Conservation (phyloP, 2,888 invertebrate genomes). For the Caenorhabditis sp. region DNA sequence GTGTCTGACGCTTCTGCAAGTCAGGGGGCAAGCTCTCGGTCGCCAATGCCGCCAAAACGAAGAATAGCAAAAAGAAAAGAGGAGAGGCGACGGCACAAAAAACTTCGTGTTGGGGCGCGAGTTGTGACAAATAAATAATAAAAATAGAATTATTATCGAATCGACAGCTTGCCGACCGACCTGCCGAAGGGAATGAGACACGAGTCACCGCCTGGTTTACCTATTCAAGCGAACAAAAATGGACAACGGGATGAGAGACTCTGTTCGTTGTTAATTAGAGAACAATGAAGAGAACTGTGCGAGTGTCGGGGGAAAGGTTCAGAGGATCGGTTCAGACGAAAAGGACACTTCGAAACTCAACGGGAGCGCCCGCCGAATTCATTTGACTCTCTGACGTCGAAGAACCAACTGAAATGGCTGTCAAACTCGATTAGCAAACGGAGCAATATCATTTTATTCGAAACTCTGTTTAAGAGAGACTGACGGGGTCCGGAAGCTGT, state of each 20-base stretch:
- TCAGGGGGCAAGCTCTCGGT: constrained; percentile 10
- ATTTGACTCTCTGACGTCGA: constrained; percentile 41
- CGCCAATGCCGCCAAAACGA: constrained; percentile 32
- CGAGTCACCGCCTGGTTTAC: constrained; percentile 38
- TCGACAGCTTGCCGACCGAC: too few species aligned
- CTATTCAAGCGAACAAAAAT: constrained; percentile 46
- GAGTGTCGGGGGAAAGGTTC: constrained; percentile 1
- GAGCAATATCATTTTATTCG: constrained; percentile 39
- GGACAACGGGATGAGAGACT: background rate
- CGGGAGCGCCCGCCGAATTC: constrained; percentile 32
- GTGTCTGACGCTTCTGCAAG: constrained; percentile 47
- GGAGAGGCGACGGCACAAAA: constrained; percentile 40
- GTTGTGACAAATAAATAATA: constrained; percentile 59
- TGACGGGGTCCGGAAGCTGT: background rate
- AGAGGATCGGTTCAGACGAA: background rate
- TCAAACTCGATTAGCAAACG: constrained; percentile 33
- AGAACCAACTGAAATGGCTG: constrained; percentile 28
- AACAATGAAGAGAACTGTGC: constrained; percentile 13
- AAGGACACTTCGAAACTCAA: background rate
- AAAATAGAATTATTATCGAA: constrained; percentile 63
- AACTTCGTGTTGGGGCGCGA: constrained; percentile 7
- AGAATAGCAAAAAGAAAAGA: constrained; percentile 35
- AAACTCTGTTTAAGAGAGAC: constrained; percentile 13
- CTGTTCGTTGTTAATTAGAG: constrained; percentile 30
- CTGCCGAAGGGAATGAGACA: background rate